phyloP scores from a whole-genome alignment of 2,888 invertebrate genomes.

The Drosophila nr. medialis region DNA sequence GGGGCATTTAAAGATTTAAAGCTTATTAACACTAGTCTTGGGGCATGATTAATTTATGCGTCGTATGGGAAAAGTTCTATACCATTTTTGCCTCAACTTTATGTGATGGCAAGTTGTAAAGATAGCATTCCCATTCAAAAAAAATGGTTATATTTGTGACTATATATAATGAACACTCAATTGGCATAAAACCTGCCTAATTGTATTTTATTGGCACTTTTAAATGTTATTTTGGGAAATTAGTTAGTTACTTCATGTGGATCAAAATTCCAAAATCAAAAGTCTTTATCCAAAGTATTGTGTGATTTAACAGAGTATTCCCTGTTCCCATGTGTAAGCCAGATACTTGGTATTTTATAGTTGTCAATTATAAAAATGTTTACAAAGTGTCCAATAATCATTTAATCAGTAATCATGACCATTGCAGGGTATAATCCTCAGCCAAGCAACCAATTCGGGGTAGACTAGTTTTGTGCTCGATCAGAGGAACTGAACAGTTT shows the following conservation, averaged over 20 bases:
- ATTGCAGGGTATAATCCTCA: conserved; percentile 11
- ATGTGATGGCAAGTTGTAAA: conserved; percentile 48
- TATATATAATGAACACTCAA: conserved; percentile 7
- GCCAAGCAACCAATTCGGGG: not conserved
- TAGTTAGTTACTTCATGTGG: not conserved
- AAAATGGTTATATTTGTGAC: not conserved
- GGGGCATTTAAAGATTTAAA: conserved; percentile 10
- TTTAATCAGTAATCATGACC: conserved; percentile 18
- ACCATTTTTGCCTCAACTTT: not conserved
- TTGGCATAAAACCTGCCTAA: conserved; percentile 3
- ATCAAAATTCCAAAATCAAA: not conserved
- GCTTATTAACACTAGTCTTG: not conserved
- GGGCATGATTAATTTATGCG: conserved; percentile 1
- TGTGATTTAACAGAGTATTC: conserved; percentile 10
- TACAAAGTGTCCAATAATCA: conserved; percentile 40
- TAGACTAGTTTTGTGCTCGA: not conserved
- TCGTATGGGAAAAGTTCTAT: not conserved
- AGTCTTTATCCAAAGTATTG: not conserved
- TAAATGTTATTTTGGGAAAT: not conserved
- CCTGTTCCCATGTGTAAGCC: not conserved
- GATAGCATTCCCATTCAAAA: conserved; percentile 58
- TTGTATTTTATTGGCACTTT: not conserved
- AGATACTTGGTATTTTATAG: conserved; percentile 19
- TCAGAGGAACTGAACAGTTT: not conserved
- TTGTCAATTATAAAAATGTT: conserved; percentile 34